phyloP scores from a whole-genome alignment of 2,888 invertebrate species.

The Acheta domesticus region DNA sequence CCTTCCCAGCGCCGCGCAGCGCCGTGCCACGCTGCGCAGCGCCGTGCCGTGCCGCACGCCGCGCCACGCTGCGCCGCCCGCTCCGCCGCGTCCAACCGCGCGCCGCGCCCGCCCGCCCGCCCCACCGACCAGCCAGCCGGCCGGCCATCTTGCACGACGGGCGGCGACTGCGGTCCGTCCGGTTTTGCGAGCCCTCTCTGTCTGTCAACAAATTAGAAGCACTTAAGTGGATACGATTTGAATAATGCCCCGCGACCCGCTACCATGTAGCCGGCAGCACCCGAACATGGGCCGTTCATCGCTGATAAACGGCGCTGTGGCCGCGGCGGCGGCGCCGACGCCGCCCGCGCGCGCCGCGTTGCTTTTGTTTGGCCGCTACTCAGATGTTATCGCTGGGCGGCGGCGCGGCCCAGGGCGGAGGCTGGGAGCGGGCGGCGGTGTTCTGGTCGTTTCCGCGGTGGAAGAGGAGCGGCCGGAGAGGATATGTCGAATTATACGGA shows the following conservation, averaged over 20 bases:
- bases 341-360: neutral
- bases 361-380: conserved; percentile 3
- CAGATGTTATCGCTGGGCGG: neutral
- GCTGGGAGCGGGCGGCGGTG: neutral
- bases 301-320: conserved; percentile 18
- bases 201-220: conserved; percentile 18
- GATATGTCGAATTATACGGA: neutral
- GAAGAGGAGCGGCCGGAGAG: neutral
- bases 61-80: neutral
- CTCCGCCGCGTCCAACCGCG: neutral
- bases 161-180: conserved; percentile 6
- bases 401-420: neutral
- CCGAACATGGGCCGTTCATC: conserved; percentile 1
- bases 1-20: neutral
- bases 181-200: conserved; percentile 18
- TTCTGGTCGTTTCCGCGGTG: too few species aligned
- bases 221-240: conserved; percentile 18
- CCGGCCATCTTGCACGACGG: conserved; percentile 10
- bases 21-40: neutral
- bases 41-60: neutral
- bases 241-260: conserved; percentile 2
- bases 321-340: neutral
- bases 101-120: neutral
- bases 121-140: neutral
- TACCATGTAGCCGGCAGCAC: conserved; percentile 9